Percentiles rank a stretch among this genome's conserved stretches.
These are phyloP conservation scores for Camelus bactrianus DNA, from an alignment of 2,113 vertebrate species.

Conservation along the genomic window DNA sequence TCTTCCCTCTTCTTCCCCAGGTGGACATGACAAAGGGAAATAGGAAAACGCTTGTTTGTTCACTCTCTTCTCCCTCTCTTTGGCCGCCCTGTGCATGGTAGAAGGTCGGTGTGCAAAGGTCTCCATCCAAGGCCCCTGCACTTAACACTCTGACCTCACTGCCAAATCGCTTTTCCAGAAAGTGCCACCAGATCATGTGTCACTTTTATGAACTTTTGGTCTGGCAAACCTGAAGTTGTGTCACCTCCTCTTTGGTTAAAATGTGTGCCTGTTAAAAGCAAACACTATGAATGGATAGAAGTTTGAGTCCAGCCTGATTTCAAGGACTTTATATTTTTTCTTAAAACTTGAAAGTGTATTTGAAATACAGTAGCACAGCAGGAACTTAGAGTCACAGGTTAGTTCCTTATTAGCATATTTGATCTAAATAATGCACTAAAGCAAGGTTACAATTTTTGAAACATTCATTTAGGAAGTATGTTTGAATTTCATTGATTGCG, in stretches of 20 bases:
- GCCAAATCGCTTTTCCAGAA: constrained; percentile 81
- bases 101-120: constrained; percentile 64
- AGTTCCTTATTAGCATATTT: background rate
- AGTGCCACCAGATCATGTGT: constrained; percentile 66
- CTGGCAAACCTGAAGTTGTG: constrained; percentile 51
- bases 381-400: constrained; percentile 8
- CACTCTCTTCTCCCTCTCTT: background rate
- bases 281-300: background rate
- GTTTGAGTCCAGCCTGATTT: constrained; percentile 10
- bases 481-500: constrained; percentile 58
- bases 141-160: constrained; percentile 70
- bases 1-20: background rate
- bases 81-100: background rate
- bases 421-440: constrained; percentile 9
- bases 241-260: constrained; percentile 48
- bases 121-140: constrained; percentile 45
- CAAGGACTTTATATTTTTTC: background rate
- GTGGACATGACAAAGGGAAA: background rate
- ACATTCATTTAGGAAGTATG: constrained; percentile 17
- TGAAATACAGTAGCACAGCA: background rate
- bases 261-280: constrained; percentile 44
- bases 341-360: constrained; percentile 29
- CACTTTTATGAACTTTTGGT: constrained; percentile 75
- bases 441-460: constrained; percentile 5
- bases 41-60: constrained; percentile 57